phyloP scores from a whole-genome alignment of 2,888 invertebrate species.

The Sturmia bella region DNA sequence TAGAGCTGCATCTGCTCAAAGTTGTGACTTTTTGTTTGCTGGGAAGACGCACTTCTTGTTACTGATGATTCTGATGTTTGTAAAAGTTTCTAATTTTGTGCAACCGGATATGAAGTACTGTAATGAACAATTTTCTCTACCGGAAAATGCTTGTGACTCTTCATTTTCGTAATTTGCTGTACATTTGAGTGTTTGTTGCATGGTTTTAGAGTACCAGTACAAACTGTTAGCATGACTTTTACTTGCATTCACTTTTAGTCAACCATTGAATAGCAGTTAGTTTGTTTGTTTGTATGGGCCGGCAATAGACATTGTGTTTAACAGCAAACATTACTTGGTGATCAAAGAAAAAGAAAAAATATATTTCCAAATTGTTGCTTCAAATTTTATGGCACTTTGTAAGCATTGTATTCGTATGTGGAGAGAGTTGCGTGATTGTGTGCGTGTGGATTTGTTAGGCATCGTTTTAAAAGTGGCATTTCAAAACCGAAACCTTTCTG shows the following conservation, averaged over 20 bases:
- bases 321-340: slow-evolving; percentile 49
- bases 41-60: neutral
- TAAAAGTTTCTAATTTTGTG: slow-evolving; percentile 77
- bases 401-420: slow-evolving; percentile 10
- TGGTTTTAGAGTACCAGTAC: neutral
- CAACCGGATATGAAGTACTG: slow-evolving; percentile 93
- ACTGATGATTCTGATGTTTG: slow-evolving; percentile 52
- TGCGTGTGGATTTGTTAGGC: no score
- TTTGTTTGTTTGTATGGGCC: slow-evolving; percentile 45
- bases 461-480: neutral
- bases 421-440: neutral
- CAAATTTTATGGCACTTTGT: slow-evolving; percentile 40
- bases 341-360: slow-evolving; percentile 4
- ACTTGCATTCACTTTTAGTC: slow-evolving; percentile 22
- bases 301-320: slow-evolving; percentile 58
- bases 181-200: slow-evolving; percentile 52
- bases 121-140: slow-evolving; percentile 89
- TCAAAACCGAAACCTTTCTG: slow-evolving; percentile 8
- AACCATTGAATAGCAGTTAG: neutral
- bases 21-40: no score
- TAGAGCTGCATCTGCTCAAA: no score
- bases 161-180: slow-evolving; percentile 73
- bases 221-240: slow-evolving; percentile 38
- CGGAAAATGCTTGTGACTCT: slow-evolving; percentile 78
- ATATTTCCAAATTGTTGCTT: slow-evolving; percentile 44